These are phyloP conservation scores for Drosophila funebris DNA, from an alignment of 1,140 invertebrate genomes.

Conservation along the genomic window DNA sequence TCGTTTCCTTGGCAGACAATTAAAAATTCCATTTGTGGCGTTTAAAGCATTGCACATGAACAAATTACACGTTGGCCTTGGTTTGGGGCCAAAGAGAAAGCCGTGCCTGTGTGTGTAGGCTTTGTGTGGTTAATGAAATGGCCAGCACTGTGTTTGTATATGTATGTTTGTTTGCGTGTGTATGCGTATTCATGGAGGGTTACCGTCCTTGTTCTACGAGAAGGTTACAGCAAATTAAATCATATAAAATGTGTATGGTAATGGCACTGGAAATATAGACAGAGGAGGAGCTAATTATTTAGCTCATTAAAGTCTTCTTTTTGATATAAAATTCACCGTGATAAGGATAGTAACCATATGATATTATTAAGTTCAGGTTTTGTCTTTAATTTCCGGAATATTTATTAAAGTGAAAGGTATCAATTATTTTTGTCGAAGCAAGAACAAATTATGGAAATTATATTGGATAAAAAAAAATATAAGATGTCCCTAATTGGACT, in stretches of 20 bases:
- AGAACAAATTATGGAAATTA: no score
- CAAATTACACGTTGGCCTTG: conserved; percentile 30
- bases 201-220: not conserved
- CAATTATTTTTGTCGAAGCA: no score
- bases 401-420: no score
- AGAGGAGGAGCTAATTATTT: conserved; percentile 5
- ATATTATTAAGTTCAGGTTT: no score
- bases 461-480: no score
- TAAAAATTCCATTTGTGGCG: conserved; percentile 63
- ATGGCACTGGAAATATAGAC: not conserved
- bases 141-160: conserved; percentile 5
- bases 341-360: no score
- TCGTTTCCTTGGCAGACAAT: conserved; percentile 42
- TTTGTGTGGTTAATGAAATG: conserved; percentile 34
- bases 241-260: conserved; percentile 9
- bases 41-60: conserved; percentile 41
- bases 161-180: not conserved
- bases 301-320: not conserved
- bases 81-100: not conserved
- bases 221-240: conserved; percentile 15
- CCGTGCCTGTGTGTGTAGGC: not conserved
- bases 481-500: no score
- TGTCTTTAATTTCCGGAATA: no score
- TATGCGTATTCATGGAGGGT: not conserved
- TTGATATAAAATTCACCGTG: not conserved